phyloP scores from a whole-genome alignment of 2,797 vertebrate species.

The Rousettus madagascariensis region DNA sequence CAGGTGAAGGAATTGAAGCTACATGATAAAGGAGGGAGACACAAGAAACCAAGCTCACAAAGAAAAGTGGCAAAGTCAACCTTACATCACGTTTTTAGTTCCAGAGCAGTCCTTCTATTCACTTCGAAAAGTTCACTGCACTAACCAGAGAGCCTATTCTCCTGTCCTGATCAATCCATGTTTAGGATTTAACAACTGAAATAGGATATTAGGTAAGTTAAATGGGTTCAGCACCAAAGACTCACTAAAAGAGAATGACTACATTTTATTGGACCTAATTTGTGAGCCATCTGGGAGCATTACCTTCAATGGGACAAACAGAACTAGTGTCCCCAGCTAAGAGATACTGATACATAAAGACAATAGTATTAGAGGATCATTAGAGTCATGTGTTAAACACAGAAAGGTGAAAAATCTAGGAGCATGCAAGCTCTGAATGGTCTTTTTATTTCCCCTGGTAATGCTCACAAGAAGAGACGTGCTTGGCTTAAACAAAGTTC shows the following conservation, averaged over 20 bases:
- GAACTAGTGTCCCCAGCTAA: not conserved
- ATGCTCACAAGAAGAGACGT: not conserved
- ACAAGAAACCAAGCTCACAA: not conserved
- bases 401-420: not conserved
- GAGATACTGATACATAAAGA: slow-evolving; percentile 38
- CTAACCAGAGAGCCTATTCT: not conserved
- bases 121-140: not conserved
- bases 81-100: not conserved
- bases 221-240: slow-evolving; percentile 25
- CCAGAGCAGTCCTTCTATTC: not conserved
- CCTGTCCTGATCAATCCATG: slow-evolving; percentile 34
- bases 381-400: not conserved
- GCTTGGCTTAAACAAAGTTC: not conserved
- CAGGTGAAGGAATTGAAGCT: not conserved
- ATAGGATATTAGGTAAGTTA: slow-evolving; percentile 47
- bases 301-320: slow-evolving; percentile 29
- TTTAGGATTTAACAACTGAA: slow-evolving; percentile 49
- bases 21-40: not conserved
- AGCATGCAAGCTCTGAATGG: not conserved
- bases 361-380: slow-evolving; percentile 19
- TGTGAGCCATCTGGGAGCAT: slow-evolving; percentile 60
- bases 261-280: slow-evolving; percentile 30
- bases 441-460: slow-evolving; percentile 4
- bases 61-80: not conserved
- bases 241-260: slow-evolving; percentile 47